Evolutionary conservation across 2,888 invertebrate species (phyloP).

Genomic region (Drosophila testacea): DNA sequence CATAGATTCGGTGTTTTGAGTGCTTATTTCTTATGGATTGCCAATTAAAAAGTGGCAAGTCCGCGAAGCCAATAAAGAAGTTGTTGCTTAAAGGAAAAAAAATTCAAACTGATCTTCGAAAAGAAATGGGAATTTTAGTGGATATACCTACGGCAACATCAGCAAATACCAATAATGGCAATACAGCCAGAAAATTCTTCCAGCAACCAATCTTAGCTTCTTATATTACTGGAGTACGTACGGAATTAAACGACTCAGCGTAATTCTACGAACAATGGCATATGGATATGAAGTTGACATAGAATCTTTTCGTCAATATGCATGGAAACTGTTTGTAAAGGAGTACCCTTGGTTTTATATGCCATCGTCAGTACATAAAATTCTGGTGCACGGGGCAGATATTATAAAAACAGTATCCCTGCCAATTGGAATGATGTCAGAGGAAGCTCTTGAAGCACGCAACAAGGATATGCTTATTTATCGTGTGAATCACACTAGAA

Average conservation of each 20-base stretch:
- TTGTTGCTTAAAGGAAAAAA: no score
- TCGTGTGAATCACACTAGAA: background rate
- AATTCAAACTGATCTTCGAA: no score
- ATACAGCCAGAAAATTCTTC: slow-evolving; percentile 1
- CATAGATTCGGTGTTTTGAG: no score
- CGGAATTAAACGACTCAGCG: no score
- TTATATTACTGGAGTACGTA: no score
- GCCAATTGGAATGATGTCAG: background rate
- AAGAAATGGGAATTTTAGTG: no score
- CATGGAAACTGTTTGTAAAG: background rate
- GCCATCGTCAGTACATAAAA: background rate
- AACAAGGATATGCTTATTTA: background rate
- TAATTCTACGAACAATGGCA: no score
- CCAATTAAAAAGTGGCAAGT: no score
- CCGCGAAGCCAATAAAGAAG: no score
- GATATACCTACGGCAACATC: background rate
- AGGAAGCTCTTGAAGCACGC: background rate
- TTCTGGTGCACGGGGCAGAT: background rate
- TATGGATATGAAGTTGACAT: background rate
- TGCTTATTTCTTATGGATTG: no score
- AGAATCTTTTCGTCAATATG: slow-evolving; percentile 1
- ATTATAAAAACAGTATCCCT: background rate
- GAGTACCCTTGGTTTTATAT: background rate
- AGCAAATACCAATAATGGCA: slow-evolving; percentile 1
- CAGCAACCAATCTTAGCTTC: slow-evolving; percentile 10